These are phyloP conservation scores for Calephelis virginiensis DNA, from an alignment of 1,140 invertebrate genomes.

Conservation along the genomic window DNA sequence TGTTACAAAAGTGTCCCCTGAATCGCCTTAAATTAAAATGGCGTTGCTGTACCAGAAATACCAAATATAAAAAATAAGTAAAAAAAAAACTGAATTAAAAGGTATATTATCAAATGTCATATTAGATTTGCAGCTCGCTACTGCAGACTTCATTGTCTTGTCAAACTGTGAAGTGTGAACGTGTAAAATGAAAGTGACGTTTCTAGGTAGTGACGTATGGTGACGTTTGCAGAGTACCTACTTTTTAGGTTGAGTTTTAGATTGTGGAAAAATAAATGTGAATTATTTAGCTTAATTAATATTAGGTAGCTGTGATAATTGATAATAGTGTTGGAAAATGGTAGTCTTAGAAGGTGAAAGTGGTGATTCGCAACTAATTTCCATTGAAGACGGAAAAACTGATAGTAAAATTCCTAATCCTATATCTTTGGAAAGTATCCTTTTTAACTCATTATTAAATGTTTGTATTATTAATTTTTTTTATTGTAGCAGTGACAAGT, in stretches of 20 bases:
- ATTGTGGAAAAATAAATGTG: neutral
- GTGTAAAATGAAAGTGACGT: conserved; percentile 7
- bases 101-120: too few species aligned
- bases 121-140: too few species aligned
- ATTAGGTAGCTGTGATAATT: too few species aligned
- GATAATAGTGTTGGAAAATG: conserved; percentile 34
- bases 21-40: too few species aligned
- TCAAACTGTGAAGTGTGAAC: neutral
- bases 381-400: conserved; percentile 52
- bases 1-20: too few species aligned
- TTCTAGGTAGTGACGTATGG: conserved; percentile 13
- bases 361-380: conserved; percentile 50
- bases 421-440: conserved; percentile 73
- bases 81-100: too few species aligned
- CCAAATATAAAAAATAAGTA: too few species aligned
- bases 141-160: too few species aligned
- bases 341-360: conserved; percentile 58
- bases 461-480: neutral
- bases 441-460: conserved; percentile 35
- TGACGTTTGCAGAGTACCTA: conserved; percentile 29
- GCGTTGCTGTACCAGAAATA: too few species aligned
- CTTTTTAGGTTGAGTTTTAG: neutral
- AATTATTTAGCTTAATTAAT: neutral
- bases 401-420: conserved; percentile 48
- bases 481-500: too few species aligned